phyloP scores from a whole-genome alignment of 64 coral and sea anemone genomes.

The Porites lutea region DNA sequence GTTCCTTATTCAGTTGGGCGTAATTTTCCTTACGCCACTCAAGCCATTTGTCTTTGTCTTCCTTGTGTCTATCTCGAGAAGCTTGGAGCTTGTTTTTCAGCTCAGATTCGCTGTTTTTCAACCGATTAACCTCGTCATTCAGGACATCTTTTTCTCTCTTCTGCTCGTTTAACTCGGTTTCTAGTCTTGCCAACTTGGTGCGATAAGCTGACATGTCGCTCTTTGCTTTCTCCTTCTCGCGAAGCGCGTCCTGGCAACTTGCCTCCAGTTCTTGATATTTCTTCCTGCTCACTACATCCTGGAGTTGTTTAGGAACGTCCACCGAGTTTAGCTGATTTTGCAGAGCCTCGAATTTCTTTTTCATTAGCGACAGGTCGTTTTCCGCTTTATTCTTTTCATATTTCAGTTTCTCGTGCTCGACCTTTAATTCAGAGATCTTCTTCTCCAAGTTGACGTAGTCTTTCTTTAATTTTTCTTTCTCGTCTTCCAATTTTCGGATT shows the following conservation, averaged over 20 bases:
- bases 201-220: conserved; percentile 73
- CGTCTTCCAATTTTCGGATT: conserved; percentile 72
- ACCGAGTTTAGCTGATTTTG: conserved; percentile 59
- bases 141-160: conserved; percentile 70
- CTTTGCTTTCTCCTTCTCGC: conserved; percentile 79
- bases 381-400: conserved; percentile 75
- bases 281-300: conserved; percentile 76
- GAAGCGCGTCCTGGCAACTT: conserved; percentile 68
- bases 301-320: conserved; percentile 25
- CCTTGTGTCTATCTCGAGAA: conserved; percentile 71
- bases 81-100: conserved; percentile 75
- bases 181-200: conserved; percentile 76
- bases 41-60: conserved; percentile 81
- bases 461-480: conserved; percentile 72
- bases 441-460: conserved; percentile 51
- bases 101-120: conserved; percentile 68
- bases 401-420: conserved; percentile 76
- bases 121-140: conserved; percentile 65
- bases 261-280: conserved; percentile 83
- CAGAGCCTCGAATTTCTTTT: conserved; percentile 80
- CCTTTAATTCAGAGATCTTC: conserved; percentile 68
- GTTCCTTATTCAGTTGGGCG: conserved; percentile 75
- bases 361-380: conserved; percentile 76
- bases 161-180: conserved; percentile 75
- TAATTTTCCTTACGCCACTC: conserved; percentile 79